Percentiles rank a stretch among this genome's conserved stretches.
phyloP scores from a whole-genome alignment of 2,888 invertebrate genomes.

The Aphrophora alni region DNA sequence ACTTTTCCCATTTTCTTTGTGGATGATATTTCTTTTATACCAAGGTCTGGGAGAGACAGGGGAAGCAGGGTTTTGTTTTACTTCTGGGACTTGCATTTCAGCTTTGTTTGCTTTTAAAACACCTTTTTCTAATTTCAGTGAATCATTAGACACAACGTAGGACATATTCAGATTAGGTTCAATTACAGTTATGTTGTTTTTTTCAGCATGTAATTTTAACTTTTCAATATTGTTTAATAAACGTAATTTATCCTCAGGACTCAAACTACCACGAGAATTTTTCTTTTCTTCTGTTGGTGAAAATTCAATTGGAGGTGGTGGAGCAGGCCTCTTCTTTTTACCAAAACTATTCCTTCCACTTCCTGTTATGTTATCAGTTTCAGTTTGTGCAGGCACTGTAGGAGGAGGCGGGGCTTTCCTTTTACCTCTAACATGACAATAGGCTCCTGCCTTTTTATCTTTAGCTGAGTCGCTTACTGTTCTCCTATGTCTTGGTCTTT shows the following conservation, averaged over 20 bases:
- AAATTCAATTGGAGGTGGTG: slow-evolving; percentile 60
- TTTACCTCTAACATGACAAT: slow-evolving; percentile 76
- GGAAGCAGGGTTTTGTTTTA: slow-evolving; percentile 56
- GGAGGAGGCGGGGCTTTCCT: slow-evolving; percentile 77
- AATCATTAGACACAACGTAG: slow-evolving; percentile 51
- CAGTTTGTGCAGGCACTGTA: slow-evolving; percentile 38
- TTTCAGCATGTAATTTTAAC: slow-evolving; percentile 49
- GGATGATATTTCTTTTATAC: slow-evolving; percentile 64
- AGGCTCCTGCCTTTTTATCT: slow-evolving; percentile 64
- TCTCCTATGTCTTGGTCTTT: slow-evolving; percentile 58
- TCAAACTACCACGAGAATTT: slow-evolving; percentile 37
- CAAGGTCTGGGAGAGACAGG: slow-evolving; percentile 66
- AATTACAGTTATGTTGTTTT: neutral
- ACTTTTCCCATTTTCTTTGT: slow-evolving; percentile 38
- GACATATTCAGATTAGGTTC: slow-evolving; percentile 33
- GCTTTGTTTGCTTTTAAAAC: slow-evolving; percentile 59
- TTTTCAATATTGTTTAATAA: slow-evolving; percentile 49
- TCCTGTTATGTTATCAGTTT: slow-evolving; percentile 39
- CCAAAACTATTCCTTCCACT: slow-evolving; percentile 45
- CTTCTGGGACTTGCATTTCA: slow-evolving; percentile 42
- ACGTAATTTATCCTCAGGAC: slow-evolving; percentile 48
- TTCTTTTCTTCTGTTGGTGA: neutral
- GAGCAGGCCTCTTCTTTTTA: slow-evolving; percentile 63
- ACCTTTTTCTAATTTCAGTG: slow-evolving; percentile 60
- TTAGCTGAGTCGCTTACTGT: slow-evolving; percentile 69